phyloP scores from a whole-genome alignment of 23 tunicate genomes.

The Corella eumyota region DNA sequence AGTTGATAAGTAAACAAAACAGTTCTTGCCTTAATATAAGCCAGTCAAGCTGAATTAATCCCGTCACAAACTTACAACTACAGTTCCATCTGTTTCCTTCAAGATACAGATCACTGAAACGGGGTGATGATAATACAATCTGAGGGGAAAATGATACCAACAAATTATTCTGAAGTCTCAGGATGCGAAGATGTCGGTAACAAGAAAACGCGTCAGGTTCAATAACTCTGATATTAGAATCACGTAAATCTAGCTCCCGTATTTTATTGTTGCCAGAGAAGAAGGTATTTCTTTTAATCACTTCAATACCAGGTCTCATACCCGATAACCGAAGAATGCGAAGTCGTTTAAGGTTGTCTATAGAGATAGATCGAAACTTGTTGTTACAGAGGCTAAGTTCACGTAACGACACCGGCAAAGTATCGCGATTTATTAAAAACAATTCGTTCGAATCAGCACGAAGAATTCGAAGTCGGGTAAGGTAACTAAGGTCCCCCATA shows the following conservation, averaged over 20 bases:
- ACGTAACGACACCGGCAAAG: not conserved
- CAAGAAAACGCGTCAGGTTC: conserved; percentile 3
- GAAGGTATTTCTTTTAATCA: not conserved
- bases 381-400: conserved; percentile 2
- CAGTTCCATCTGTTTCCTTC: no score
- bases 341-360: not conserved
- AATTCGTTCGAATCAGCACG: not conserved
- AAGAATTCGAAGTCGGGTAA: not conserved
- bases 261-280: not conserved
- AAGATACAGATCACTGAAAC: no score
- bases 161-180: not conserved
- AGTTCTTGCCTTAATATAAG: no score
- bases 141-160: no score
- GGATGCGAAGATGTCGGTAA: not conserved
- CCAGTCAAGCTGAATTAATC: no score
- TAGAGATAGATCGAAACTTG: not conserved
- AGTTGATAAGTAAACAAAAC: no score
- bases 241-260: not conserved
- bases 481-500: conserved; percentile 4
- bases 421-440: not conserved
- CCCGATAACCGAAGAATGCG: not conserved
- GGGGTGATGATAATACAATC: no score
- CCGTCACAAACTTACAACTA: no score
- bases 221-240: conserved; percentile 2
- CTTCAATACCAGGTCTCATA: not conserved